These are phyloP conservation scores for Microhierax caerulescens DNA, from an alignment of 2,797 vertebrate genomes.

Conservation along the genomic window DNA sequence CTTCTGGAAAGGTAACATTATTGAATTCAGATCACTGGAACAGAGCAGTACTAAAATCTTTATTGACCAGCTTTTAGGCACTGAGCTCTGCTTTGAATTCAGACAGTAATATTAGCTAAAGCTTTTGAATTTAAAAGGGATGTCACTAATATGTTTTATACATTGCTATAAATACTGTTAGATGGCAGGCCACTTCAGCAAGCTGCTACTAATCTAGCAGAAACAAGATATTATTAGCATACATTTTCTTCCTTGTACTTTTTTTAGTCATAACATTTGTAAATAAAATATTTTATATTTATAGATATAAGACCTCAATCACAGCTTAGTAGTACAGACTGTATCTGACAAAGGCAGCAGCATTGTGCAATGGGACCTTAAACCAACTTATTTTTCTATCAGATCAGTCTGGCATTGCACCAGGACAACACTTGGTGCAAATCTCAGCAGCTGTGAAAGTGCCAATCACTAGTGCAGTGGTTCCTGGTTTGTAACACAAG, in stretches of 20 bases:
- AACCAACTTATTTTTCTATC: not conserved
- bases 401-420: not conserved
- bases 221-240: slow-evolving; percentile 40
- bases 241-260: not conserved
- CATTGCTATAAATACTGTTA: slow-evolving; percentile 54
- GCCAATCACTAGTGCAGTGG: not conserved
- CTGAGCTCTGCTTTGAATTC: slow-evolving; percentile 64
- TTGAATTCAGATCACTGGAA: slow-evolving; percentile 78
- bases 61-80: slow-evolving; percentile 76
- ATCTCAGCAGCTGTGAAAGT: not conserved
- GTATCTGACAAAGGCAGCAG: not conserved
- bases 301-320: not conserved
- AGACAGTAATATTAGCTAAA: slow-evolving; percentile 68
- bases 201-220: slow-evolving; percentile 32
- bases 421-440: not conserved
- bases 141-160: slow-evolving; percentile 64
- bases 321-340: not conserved
- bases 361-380: not conserved
- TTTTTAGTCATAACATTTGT: not conserved
- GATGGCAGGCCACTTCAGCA: slow-evolving; percentile 37
- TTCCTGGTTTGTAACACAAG: not conserved
- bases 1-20: slow-evolving; percentile 76
- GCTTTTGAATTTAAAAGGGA: slow-evolving; percentile 66
- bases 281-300: slow-evolving; percentile 27
- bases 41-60: slow-evolving; percentile 76